phyloP scores from a whole-genome alignment of 1,140 invertebrate genomes.

The Hydropsyche tenuis region DNA sequence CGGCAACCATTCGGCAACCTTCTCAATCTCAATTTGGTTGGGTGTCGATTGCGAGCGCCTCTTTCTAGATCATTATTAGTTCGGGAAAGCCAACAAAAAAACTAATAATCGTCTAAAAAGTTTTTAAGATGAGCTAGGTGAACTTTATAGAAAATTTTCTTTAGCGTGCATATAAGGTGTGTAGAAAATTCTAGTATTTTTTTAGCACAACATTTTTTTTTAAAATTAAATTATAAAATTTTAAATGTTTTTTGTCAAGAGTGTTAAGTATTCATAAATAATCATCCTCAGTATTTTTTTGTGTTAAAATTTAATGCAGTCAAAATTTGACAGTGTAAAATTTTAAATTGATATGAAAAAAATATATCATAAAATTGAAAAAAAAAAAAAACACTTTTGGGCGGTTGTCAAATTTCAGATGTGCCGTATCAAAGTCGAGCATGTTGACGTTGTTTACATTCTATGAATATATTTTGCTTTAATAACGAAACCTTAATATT shows the following conservation, averaged over 20 bases:
- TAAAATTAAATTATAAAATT: too few species aligned
- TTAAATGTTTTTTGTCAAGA: too few species aligned
- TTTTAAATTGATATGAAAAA: too few species aligned
- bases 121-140: background rate
- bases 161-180: background rate
- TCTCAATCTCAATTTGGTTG: slow-evolving; percentile 40
- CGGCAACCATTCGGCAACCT: slow-evolving; percentile 29
- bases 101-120: slow-evolving; percentile 26
- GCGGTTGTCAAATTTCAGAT: background rate
- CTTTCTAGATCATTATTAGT: slow-evolving; percentile 33
- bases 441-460: slow-evolving; percentile 26
- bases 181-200: too few species aligned
- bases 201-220: too few species aligned
- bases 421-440: slow-evolving; percentile 15
- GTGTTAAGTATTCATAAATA: too few species aligned
- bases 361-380: background rate
- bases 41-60: slow-evolving; percentile 27
- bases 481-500: slow-evolving; percentile 26
- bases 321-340: too few species aligned
- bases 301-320: too few species aligned
- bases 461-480: slow-evolving; percentile 26
- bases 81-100: slow-evolving; percentile 8
- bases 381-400: background rate
- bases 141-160: background rate
- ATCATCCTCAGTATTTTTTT: too few species aligned